A percentile compares a stretch with the other conserved stretches of the same genome.
Evolutionary conservation across 2,797 vertebrate genomes (phyloP).

Genomic region (Acomys russatus): DNA sequence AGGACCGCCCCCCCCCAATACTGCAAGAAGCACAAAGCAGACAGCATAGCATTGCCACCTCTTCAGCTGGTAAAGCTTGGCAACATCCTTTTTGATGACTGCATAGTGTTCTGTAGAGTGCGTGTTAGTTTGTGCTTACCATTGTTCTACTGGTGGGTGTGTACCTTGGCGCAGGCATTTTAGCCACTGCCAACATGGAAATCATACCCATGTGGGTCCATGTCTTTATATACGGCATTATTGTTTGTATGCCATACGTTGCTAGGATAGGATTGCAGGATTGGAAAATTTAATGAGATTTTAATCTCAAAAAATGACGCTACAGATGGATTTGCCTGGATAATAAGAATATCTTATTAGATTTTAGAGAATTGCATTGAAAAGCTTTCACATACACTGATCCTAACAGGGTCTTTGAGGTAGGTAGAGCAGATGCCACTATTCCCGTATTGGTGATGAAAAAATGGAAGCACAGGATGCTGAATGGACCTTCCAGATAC

Average conservation of each 20-base stretch:
- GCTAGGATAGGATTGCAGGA: background rate
- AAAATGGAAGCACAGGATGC: slow-evolving; percentile 4
- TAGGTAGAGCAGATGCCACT: background rate
- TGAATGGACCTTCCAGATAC: background rate
- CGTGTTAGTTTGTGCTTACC: slow-evolving; percentile 17
- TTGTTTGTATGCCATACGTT: slow-evolving; percentile 15
- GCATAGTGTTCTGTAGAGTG: background rate
- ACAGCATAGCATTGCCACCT: background rate
- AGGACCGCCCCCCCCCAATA: too few species aligned
- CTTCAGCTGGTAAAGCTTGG: slow-evolving; percentile 13
- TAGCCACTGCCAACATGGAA: background rate
- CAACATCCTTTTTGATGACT: slow-evolving; percentile 14
- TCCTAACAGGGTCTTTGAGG: background rate
- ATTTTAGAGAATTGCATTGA: slow-evolving; percentile 27
- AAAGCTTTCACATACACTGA: background rate
- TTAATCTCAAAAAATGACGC: slow-evolving; percentile 25
- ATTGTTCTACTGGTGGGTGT: background rate
- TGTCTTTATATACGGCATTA: background rate
- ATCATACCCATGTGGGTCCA: background rate
- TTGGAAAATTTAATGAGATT: slow-evolving; percentile 11
- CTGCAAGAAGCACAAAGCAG: background rate
- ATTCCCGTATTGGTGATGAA: slow-evolving; percentile 14
- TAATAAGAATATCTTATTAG: background rate
- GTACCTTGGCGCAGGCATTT: background rate
- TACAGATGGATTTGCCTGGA: background rate